Conservation (phyloP, 1,140 invertebrate genomes). For the Globodera ellingtonae region DNA sequence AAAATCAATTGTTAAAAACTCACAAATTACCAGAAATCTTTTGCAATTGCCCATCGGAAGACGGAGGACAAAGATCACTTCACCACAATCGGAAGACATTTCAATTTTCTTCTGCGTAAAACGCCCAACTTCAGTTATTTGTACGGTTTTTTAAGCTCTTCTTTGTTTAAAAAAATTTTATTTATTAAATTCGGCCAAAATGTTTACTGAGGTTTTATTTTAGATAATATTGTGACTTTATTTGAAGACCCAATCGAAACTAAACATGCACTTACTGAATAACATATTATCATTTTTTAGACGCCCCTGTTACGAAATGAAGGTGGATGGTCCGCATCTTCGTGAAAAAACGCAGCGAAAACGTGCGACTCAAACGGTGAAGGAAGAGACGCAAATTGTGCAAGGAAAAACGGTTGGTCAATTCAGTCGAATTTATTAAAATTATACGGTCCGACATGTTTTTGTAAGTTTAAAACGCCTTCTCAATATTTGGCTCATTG, state of each 20-base stretch:
- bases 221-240: not conserved
- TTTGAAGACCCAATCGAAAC: too few species aligned
- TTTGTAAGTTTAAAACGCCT: not conserved
- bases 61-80: not conserved
- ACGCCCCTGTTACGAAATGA: conserved; percentile 26
- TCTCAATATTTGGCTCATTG: conserved; percentile 11
- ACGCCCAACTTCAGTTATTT: conserved; percentile 18
- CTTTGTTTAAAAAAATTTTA: not conserved
- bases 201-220: not conserved
- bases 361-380: not conserved
- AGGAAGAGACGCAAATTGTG: conserved; percentile 4
- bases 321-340: conserved; percentile 7
- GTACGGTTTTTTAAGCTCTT: not conserved
- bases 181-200: not conserved
- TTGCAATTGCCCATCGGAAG: not conserved
- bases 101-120: not conserved
- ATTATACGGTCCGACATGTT: too few species aligned
- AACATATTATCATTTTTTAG: conserved; percentile 9
- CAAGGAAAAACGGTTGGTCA: conserved; percentile 25
- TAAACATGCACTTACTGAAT: not conserved
- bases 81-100: conserved; percentile 11
- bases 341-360: conserved; percentile 15
- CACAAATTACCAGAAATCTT: not conserved
- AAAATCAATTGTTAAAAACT: not conserved
- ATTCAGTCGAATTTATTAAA: too few species aligned